Conservation (phyloP, 1,140 invertebrate species). For the Plodia interpunctella region DNA sequence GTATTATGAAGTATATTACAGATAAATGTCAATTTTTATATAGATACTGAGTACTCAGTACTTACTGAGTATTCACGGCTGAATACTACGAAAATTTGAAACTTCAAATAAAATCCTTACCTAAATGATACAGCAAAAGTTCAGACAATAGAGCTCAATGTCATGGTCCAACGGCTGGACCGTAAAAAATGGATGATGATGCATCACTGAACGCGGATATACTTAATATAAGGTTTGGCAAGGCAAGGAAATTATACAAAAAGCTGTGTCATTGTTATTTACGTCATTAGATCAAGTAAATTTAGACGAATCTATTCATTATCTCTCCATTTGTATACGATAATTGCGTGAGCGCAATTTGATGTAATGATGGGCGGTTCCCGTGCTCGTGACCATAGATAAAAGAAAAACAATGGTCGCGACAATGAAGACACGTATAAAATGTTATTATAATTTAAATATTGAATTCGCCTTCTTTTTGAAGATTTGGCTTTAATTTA, state of each 20-base stretch:
- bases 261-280: not conserved
- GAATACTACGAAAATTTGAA: not conserved
- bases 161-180: too few species aligned
- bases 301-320: not conserved
- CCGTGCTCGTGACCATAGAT: not conserved
- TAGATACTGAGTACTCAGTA: too few species aligned
- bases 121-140: too few species aligned
- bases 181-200: not conserved
- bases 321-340: not conserved
- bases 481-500: too few species aligned
- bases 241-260: not conserved
- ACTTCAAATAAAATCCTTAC: not conserved
- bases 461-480: too few species aligned
- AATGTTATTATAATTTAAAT: too few species aligned
- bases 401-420: too few species aligned
- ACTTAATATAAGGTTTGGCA: not conserved
- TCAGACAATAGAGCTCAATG: too few species aligned
- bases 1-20: too few species aligned
- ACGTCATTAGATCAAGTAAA: not conserved
- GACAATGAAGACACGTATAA: too few species aligned
- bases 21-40: too few species aligned
- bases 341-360: not conserved
- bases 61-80: too few species aligned
- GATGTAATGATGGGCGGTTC: not conserved
- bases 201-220: not conserved